A percentile compares a stretch with the other conserved stretches of the same genome.
Conservation (phyloP, 35 echinoderm and acorn worm species). For the Apostichopus japonicus region DNA sequence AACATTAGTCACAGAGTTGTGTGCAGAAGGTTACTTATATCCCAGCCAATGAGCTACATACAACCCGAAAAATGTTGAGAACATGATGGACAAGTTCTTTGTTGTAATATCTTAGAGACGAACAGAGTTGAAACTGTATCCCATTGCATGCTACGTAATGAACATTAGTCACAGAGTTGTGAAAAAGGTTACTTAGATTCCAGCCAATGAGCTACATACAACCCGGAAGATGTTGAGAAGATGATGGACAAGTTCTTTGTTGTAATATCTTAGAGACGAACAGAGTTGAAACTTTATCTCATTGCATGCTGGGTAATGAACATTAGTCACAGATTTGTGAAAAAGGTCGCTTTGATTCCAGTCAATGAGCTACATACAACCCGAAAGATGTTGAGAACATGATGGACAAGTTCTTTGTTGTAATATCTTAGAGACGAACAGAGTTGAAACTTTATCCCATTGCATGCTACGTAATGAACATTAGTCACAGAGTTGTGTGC, state of each 20-base stretch:
- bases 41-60: too few relatives aligned
- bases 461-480: neutral
- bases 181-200: too few relatives aligned
- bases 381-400: conserved; percentile 64
- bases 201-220: neutral
- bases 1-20: too few relatives aligned
- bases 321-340: too few relatives aligned
- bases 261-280: conserved; percentile 44
- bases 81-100: conserved; percentile 90
- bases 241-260: conserved; percentile 95
- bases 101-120: conserved; percentile 57
- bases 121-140: neutral
- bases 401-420: conserved; percentile 94
- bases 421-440: conserved; percentile 26
- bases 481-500: too few relatives aligned
- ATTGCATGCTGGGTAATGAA: neutral
- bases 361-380: too few relatives aligned
- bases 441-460: neutral
- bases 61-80: conserved; percentile 59
- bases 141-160: neutral
- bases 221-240: conserved; percentile 60
- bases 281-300: neutral
- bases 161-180: too few relatives aligned
- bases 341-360: too few relatives aligned
- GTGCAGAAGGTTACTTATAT: too few relatives aligned